Conservation (phyloP, 2,113 vertebrate species). For the Eudyptes chrysolophus region DNA sequence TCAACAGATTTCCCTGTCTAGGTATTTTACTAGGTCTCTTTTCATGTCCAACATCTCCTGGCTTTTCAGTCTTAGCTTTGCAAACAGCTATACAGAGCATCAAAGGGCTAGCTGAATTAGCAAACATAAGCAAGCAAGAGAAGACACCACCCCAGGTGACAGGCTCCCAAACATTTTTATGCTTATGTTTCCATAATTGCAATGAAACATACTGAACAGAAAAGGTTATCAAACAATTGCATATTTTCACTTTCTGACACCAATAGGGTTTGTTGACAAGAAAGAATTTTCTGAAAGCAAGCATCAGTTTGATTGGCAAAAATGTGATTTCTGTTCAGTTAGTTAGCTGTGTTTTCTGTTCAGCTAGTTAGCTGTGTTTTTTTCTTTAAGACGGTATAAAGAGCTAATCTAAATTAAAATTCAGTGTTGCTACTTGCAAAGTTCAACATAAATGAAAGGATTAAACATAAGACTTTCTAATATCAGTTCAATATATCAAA, state of each 20-base stretch:
- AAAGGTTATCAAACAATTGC: background rate
- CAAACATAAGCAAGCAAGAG: background rate
- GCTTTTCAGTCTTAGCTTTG: background rate
- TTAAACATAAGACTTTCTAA: conserved; percentile 19
- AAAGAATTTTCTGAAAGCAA: background rate
- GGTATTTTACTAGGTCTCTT: background rate
- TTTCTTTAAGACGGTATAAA: conserved; percentile 3
- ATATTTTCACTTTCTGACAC: background rate
- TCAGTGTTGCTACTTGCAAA: conserved; percentile 19
- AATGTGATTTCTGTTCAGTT: conserved; percentile 5
- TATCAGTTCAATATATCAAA: conserved; percentile 35
- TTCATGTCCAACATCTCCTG: background rate
- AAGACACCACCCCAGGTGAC: background rate
- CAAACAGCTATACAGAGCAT: background rate
- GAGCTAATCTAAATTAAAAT: conserved; percentile 15
- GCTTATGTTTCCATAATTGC: background rate
- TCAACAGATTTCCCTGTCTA: background rate
- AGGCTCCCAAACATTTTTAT: background rate
- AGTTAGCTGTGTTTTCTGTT: background rate
- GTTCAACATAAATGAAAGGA: conserved; percentile 55
- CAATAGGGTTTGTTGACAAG: background rate
- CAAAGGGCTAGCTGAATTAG: background rate
- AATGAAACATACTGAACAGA: background rate
- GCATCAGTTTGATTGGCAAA: background rate
- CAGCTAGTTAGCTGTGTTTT: background rate